A percentile compares a stretch with the other conserved stretches of the same genome.
These are phyloP conservation scores for Catonia carolina DNA, from an alignment of 2,888 invertebrate species.

Conservation along the genomic window DNA sequence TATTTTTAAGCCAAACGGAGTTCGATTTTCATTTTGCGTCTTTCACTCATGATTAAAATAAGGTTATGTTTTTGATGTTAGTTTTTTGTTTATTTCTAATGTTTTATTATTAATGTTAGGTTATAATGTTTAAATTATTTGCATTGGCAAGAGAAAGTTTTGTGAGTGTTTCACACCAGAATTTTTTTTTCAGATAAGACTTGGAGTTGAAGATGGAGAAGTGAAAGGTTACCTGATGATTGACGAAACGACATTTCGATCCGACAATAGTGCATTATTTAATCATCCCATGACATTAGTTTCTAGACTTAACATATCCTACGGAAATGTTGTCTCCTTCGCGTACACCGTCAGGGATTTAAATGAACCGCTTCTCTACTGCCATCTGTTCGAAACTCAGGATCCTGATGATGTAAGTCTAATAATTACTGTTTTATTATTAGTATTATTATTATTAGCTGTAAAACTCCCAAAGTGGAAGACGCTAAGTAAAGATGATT, in stretches of 20 bases:
- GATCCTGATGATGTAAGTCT: constrained; percentile 61
- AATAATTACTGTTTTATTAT: too few relatives aligned
- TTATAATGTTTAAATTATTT: too few relatives aligned
- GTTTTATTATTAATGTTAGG: too few relatives aligned
- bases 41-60: too few relatives aligned
- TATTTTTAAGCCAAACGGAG: too few relatives aligned
- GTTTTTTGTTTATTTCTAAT: too few relatives aligned
- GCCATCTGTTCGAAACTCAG: constrained; percentile 63
- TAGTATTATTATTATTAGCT: not conserved
- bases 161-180: too few relatives aligned
- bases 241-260: constrained; percentile 16
- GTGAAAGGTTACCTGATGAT: constrained; percentile 37
- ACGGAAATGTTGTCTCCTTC: constrained; percentile 41
- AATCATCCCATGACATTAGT: constrained; percentile 40
- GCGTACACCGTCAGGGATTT: constrained; percentile 68
- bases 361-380: constrained; percentile 64
- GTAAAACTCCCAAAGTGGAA: not conserved
- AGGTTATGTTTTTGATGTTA: too few relatives aligned
- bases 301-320: constrained; percentile 34
- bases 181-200: constrained; percentile 54
- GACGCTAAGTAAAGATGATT: too few relatives aligned
- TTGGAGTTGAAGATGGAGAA: constrained; percentile 61
- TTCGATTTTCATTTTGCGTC: too few relatives aligned
- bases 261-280: constrained; percentile 36
- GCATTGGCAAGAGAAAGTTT: too few relatives aligned